Conservation (phyloP, 1,140 invertebrate genomes). For the Amyelois transitella region DNA sequence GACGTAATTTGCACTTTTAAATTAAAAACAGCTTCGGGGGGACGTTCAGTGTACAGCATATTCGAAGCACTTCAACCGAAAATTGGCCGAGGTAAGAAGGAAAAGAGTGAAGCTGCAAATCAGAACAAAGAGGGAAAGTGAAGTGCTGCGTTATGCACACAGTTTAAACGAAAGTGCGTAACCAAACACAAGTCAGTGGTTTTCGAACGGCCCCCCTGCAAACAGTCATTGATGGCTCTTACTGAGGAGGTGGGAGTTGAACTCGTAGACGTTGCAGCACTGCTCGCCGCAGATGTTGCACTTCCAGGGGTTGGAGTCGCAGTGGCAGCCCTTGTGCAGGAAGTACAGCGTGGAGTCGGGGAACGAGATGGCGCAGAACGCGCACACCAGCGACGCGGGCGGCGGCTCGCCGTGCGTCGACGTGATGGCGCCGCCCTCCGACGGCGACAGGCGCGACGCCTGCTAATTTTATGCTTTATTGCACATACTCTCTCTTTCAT, state of each 20-base stretch:
- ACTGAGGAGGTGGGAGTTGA: constrained; percentile 96
- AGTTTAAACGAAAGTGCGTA: constrained; percentile 42
- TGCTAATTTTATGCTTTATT: constrained; percentile 16
- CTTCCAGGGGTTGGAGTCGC: constrained; percentile 97
- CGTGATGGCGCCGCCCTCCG: constrained; percentile 79
- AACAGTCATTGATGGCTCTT: constrained; percentile 89
- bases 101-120: constrained; percentile 8
- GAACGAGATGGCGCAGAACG: constrained; percentile 95
- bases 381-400: constrained; percentile 79
- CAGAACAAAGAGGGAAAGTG: constrained; percentile 40
- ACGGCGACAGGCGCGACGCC: constrained; percentile 76
- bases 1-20: constrained; percentile 66
- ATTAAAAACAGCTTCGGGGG: constrained; percentile 58
- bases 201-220: constrained; percentile 60
- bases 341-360: constrained; percentile 96
- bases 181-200: constrained; percentile 35
- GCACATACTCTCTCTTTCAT: too few species aligned
- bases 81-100: constrained; percentile 10
- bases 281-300: constrained; percentile 97
- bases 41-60: constrained; percentile 61
- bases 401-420: constrained; percentile 76
- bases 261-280: constrained; percentile 95
- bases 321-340: constrained; percentile 97
- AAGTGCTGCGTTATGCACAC: constrained; percentile 53
- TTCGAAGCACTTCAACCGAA: constrained; percentile 53